These are phyloP conservation scores for Phylloscopus trochiloides DNA, from an alignment of 2,113 vertebrate species.

Conservation along the genomic window DNA sequence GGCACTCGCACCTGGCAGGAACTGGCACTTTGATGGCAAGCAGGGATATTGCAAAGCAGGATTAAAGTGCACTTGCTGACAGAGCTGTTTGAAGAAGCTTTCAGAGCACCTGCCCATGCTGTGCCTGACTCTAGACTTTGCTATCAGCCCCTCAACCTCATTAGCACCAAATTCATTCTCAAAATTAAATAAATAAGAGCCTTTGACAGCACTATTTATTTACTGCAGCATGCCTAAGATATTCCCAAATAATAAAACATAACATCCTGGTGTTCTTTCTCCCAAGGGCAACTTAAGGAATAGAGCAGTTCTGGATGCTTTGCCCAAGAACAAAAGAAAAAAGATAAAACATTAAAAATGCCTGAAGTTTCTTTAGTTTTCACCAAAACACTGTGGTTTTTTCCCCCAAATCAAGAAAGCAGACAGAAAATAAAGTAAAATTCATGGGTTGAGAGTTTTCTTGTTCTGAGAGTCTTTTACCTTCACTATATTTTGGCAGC, in stretches of 20 bases:
- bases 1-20: slow-evolving; percentile 51
- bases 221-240: background rate
- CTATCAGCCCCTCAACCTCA: slow-evolving; percentile 25
- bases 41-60: slow-evolving; percentile 23
- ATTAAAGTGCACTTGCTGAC: slow-evolving; percentile 53
- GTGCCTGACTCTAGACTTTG: slow-evolving; percentile 18
- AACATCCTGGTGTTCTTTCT: background rate
- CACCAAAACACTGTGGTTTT: background rate
- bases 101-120: slow-evolving; percentile 46
- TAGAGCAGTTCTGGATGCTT: background rate
- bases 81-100: slow-evolving; percentile 47
- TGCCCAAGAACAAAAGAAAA: background rate
- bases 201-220: slow-evolving; percentile 4
- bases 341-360: background rate
- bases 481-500: background rate
- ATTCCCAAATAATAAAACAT: background rate
- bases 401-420: background rate
- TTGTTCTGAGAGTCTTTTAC: background rate
- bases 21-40: slow-evolving; percentile 34
- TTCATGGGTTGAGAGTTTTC: background rate
- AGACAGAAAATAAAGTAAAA: background rate
- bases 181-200: slow-evolving; percentile 27
- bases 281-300: background rate
- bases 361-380: background rate
- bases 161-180: slow-evolving; percentile 24